A percentile compares a stretch with the other conserved stretches of the same genome.
Evolutionary conservation across 2,888 invertebrate genomes (phyloP).

Genomic region (Pterostichus madidus): DNA sequence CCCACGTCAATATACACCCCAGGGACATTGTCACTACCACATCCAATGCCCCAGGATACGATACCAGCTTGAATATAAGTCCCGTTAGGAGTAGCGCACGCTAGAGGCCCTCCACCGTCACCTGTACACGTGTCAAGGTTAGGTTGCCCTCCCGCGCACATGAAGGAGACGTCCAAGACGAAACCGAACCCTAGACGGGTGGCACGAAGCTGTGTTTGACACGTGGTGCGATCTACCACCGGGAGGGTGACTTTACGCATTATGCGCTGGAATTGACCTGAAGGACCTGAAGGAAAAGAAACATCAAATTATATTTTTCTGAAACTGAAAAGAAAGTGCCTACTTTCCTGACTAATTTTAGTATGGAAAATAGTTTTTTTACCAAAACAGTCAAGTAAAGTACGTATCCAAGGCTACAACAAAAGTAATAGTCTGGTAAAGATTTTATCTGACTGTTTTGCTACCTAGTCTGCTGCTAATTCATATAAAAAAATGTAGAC

Average conservation of each 20-base stretch:
- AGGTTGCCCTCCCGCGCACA: constrained; percentile 88
- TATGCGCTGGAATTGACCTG: constrained; percentile 84
- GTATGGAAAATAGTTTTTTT: no score
- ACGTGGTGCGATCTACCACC: constrained; percentile 81
- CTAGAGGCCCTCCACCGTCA: constrained; percentile 89
- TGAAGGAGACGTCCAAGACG: constrained; percentile 84
- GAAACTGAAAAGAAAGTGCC: no score
- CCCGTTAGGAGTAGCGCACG: constrained; percentile 74
- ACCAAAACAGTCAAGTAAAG: no score
- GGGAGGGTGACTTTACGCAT: constrained; percentile 85
- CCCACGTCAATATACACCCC: constrained; percentile 88
- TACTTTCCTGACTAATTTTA: no score
- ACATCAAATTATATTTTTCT: background rate
- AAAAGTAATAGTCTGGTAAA: no score
- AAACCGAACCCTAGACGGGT: constrained; percentile 85
- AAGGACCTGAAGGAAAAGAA: constrained; percentile 74
- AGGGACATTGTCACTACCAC: constrained; percentile 83
- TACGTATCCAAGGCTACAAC: no score
- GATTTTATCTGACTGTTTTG: no score
- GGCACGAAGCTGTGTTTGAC: constrained; percentile 80
- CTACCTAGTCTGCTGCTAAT: no score
- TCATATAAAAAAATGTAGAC: no score
- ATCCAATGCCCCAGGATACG: constrained; percentile 91
- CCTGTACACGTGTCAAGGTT: constrained; percentile 89
- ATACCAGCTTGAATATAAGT: constrained; percentile 78